Evolutionary conservation across 2,797 vertebrate genomes (phyloP), one percentile per base, ranked within the genome.

Genomic region (Etheostoma nigrum): DNA sequence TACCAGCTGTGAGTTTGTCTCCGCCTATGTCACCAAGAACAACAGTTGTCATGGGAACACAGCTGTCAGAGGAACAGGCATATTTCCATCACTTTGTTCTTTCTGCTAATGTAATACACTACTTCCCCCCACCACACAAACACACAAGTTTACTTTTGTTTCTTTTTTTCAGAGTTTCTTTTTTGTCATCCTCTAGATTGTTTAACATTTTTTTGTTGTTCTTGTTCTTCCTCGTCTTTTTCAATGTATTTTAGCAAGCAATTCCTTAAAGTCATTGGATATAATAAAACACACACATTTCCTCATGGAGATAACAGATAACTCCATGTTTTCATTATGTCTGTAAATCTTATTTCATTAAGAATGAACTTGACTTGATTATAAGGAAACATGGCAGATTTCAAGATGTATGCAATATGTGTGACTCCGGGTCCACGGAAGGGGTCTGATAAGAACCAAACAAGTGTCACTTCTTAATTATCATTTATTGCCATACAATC

Each of bases 41-140:
- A 80, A 84, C 83, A 72, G 89, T 92, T 86, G 91, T 91, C 92
- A 90, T 89, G 92, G 92, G 89, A 91, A 90, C 86, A 42, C 53
- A 48, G 54, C 81, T 91, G 88, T 92, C 86, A 89, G 85, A 89
- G 86, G 86, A 90, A 83, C 76, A 88, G 87, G 53, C 91, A 86
- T 61, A 88, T 90, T 90, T 92, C 88, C 75, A 88, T 90, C 84
- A 55, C 85, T 91, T 90, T 90, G 85, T 91, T 92, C 73, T 88
- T 86, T 57, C 71, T 76, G 70, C 78, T 88, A 84, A 89, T 88
- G 57, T 78, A 78, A 87, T 72, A 74, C 88, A 84, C 67, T 58
- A 55, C 3, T 12, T 40, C 27, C 18, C 45, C 25, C 57, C 40
- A 25, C 36, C 13, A 60, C 73, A 64, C 47, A n/a, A 40, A 75